Base-by-base conservation (phyloP, 2,113 vertebrate genomes). In the Sakesphorus luctuosus region DNA sequence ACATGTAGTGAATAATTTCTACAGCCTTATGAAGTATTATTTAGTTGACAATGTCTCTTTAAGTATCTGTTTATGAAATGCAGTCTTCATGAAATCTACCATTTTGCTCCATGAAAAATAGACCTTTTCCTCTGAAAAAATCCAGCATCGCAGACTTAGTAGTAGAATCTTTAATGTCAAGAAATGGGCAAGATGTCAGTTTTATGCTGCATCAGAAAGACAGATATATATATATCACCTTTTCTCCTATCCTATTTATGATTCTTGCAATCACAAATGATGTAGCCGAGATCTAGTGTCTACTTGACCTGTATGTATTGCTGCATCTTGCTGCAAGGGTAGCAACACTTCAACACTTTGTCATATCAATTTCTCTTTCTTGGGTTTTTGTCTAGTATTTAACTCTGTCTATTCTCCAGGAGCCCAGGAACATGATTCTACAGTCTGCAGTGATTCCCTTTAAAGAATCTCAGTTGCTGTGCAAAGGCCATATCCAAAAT, bases 251-350 rank as follows among this genome's bases (percentile, higher is more conserved):
- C 73, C 86, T 93, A 87, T 96, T 96, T 96, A 97, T 96, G 96
- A 95, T 95, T 94, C 92, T 38, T 92, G 83, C 96, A 95, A 96
- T 96, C 95, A 96, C 96, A 96, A 96, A 92, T 94, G 93, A 96
- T 94, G 80, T 55, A 92, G 83, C 53, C 4, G 35, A 89, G 78
- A 53, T 91, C 83, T 73, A 87, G 46, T 73, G 50, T 92, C 93
- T 62, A n/a, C 40, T 89, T 89, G 90, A 79, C 88, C 93, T 87
- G 61, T 90, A 72, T 58, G 31, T 79, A 82, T 90, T 86, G 73
- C 76, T 90, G 10, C 88, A 38, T 79, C 73, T 89, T 79, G 40
- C 66, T 93, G n/a, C 46, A 38, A 72, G 46, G 40, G 44, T 79
- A 66, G 33, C n/a, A 87, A 73, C 40, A 79, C 62, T 94, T 87